Evolutionary conservation across 2,888 invertebrate genomes (phyloP).

Genomic region (Germaria angustata): DNA sequence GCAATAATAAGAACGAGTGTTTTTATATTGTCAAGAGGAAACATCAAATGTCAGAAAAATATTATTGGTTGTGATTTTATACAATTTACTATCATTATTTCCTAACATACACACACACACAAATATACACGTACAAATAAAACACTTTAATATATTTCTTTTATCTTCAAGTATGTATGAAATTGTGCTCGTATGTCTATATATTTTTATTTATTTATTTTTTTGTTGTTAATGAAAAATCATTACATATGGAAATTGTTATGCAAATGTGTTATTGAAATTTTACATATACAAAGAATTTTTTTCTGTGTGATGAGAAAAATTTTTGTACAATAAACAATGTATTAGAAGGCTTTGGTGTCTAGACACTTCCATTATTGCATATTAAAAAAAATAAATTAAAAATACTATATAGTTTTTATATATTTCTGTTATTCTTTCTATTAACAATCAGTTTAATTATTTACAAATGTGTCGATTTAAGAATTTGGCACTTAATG

Average conservation of each 20-base stretch:
- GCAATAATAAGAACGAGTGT: constrained; percentile 36
- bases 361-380: too few species aligned
- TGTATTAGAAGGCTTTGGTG: too few species aligned
- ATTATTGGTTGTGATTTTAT: constrained; percentile 56
- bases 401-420: too few species aligned
- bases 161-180: background rate
- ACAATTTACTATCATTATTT: constrained; percentile 14
- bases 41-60: constrained; percentile 58
- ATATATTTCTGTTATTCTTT: too few species aligned
- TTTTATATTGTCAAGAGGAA: constrained; percentile 9
- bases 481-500: too few species aligned
- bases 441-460: too few species aligned
- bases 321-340: background rate
- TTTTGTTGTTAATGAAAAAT: constrained; percentile 27
- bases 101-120: constrained; percentile 6
- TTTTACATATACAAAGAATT: too few species aligned
- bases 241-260: constrained; percentile 48
- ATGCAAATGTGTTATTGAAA: constrained; percentile 45
- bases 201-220: background rate
- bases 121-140: background rate
- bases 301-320: too few species aligned
- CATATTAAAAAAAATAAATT: too few species aligned
- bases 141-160: constrained; percentile 3
- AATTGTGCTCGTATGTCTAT: background rate
- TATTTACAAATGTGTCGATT: too few species aligned